Conservation (phyloP, 2,113 vertebrate species). For the Tor tambroides region DNA sequence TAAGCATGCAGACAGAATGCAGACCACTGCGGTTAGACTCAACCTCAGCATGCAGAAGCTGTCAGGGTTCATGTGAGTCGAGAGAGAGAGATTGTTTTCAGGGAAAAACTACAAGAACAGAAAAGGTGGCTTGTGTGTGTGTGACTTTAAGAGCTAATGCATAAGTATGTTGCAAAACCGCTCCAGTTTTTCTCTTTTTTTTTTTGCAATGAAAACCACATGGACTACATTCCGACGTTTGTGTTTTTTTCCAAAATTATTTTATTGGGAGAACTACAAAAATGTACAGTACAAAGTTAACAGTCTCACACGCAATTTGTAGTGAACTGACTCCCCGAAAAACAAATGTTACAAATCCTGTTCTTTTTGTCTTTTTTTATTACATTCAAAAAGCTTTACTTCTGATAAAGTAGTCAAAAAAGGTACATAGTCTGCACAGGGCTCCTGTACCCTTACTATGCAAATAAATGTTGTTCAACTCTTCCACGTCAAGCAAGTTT, state of each 20-base stretch:
- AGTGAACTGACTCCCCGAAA: conserved; percentile 94
- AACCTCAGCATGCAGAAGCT: not conserved
- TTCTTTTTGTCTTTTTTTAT: conserved; percentile 89
- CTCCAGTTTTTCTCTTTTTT: not conserved
- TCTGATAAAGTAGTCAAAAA: conserved; percentile 97
- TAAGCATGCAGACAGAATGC: conserved; percentile 2
- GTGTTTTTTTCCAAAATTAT: conserved; percentile 70
- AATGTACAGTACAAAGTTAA: conserved; percentile 99
- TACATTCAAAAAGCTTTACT: conserved; percentile 99
- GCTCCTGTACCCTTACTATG: conserved; percentile 95
- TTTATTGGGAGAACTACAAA: conserved; percentile 99
- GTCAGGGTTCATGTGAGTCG: not conserved
- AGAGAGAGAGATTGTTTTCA: not conserved
- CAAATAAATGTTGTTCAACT: conserved; percentile 85
- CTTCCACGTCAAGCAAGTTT: conserved; percentile 84
- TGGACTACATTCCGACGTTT: conserved; percentile 1
- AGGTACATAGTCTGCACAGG: conserved; percentile 97
- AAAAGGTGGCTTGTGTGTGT: not conserved
- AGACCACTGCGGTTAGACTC: conserved; percentile 16
- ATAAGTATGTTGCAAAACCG: not conserved
- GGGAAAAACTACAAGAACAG: not conserved
- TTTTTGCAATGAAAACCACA: conserved; percentile 31
- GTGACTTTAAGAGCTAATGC: not conserved
- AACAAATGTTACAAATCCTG: conserved; percentile 76
- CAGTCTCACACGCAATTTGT: conserved; percentile 96